Evolutionary conservation across 2,797 vertebrate species (phyloP), one percentile per base, ranked within the genome.

Genomic region (Tympanoctomys barrerae): DNA sequence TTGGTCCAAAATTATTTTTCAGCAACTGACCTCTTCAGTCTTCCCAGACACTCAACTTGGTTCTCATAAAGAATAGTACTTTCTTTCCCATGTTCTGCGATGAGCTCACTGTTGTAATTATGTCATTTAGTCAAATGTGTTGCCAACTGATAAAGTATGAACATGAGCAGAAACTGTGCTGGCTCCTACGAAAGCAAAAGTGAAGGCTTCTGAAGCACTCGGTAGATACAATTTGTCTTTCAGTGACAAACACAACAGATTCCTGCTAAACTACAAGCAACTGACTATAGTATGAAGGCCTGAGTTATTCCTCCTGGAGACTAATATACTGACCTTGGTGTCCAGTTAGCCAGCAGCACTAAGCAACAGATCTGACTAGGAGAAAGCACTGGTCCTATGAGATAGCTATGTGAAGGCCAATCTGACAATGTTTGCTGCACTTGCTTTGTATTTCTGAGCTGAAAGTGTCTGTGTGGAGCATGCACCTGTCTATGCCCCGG

Each of bases 41-140:
- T 92, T 87, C 73, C 49, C 95, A 80, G 83, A 39, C 81, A 87
- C 49, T 90, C 64, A 49, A 66, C 81, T 89, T 68, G 28, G 36
- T 64, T 79, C 61, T 89, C 36, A 92, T 5, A 90, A 33, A 85
- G 88, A 90, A 46, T 22, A 90, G 62, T 89, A 79, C 31, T 94
- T 87, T 64, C 66, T 81, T 71, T 64, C 73, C 42, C 90, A 4
- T 22, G 31, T 39, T 49, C 90, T 64, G 7, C 66, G 39, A 49
- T n/a, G 68, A 78, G 77, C 8, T 89, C 64, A 28, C 24, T 39
- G 12, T 22, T 75, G 8, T 89, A 87, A 87, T 79, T 61, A 31
- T 11, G 7, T 59, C 83, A 36, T 80, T 88, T 89, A 62, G 52
- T 82, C 89, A 61, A 91, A 70, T 54, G 28, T 5, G 3, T 61